These are phyloP conservation scores for Noctilio leporinus DNA, from an alignment of 2,113 vertebrate genomes.

Conservation along the genomic window DNA sequence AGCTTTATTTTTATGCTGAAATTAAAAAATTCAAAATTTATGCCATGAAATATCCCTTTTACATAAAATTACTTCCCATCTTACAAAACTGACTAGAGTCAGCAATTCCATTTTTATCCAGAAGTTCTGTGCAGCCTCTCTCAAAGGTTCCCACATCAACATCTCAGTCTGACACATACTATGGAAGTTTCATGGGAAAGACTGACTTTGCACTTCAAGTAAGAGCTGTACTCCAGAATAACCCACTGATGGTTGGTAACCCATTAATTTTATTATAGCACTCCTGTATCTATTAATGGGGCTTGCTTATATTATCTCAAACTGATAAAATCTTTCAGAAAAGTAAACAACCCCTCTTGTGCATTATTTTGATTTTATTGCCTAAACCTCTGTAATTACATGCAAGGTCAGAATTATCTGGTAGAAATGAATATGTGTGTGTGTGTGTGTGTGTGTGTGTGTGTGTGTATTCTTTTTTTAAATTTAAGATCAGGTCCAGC, in stretches of 20 bases:
- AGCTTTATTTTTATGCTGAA: background rate
- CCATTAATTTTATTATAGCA: background rate
- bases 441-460: background rate
- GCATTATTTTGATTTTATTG: background rate
- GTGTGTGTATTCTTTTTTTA: background rate
- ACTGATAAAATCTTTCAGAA: conserved; percentile 13
- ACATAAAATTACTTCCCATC: conserved; percentile 9
- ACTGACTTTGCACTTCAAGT: background rate
- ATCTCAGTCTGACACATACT: background rate
- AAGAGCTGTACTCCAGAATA: background rate
- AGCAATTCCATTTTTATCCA: background rate
- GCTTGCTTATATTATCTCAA: background rate
- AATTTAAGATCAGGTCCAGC: background rate
- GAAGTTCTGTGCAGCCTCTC: background rate
- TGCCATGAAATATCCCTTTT: background rate
- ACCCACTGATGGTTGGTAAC: background rate
- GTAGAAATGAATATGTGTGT: background rate
- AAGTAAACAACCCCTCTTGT: background rate
- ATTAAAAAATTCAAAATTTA: background rate
- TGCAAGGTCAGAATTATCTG: background rate
- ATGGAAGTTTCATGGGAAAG: background rate
- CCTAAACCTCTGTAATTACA: background rate
- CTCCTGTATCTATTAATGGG: background rate
- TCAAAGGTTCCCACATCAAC: background rate
- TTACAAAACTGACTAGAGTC: background rate